Evolutionary conservation across 2,888 invertebrate genomes (phyloP).

Genomic region (Zaprionus lineosus): DNA sequence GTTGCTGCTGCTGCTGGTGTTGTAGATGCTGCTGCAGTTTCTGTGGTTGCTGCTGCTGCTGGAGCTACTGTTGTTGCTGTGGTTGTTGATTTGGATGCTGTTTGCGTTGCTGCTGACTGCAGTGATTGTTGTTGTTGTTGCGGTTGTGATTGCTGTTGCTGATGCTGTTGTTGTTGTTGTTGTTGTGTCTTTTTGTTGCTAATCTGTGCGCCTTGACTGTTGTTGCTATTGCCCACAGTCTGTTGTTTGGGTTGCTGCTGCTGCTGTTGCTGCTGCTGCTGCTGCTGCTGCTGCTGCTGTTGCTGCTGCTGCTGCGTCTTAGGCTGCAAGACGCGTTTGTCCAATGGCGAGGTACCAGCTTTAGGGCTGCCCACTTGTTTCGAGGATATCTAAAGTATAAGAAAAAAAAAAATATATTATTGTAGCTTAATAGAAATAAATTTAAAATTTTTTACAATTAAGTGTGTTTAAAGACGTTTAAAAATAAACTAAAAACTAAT

Average conservation of each 20-base stretch:
- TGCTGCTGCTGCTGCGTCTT: conserved; percentile 83
- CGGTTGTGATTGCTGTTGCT: conserved; percentile 39
- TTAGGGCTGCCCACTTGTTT: conserved; percentile 82
- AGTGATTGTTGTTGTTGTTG: conserved; percentile 32
- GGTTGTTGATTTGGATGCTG: no score
- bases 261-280: conserved; percentile 84
- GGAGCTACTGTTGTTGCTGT: conserved; percentile 23
- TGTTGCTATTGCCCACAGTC: conserved; percentile 53
- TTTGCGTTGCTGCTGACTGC: conserved; percentile 23
- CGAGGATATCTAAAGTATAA: conserved; percentile 80
- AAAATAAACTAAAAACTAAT: no score
- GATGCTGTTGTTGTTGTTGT: conserved; percentile 41
- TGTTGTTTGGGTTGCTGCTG: conserved; percentile 56
- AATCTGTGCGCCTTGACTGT: conserved; percentile 58
- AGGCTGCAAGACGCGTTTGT: conserved; percentile 87
- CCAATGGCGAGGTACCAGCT: conserved; percentile 83
- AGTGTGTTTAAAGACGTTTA: no score
- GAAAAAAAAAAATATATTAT: not conserved
- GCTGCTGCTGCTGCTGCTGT: conserved; percentile 83
- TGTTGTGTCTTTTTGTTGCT: conserved; percentile 66
- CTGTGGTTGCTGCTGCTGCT: conserved; percentile 13
- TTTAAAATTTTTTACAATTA: not conserved
- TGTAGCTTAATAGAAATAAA: not conserved
- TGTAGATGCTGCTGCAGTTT: conserved; percentile 22
- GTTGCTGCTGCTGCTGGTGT: conserved; percentile 3